phyloP scores from a whole-genome alignment of 2,888 invertebrate species.

The Drosophila flavopinicola region DNA sequence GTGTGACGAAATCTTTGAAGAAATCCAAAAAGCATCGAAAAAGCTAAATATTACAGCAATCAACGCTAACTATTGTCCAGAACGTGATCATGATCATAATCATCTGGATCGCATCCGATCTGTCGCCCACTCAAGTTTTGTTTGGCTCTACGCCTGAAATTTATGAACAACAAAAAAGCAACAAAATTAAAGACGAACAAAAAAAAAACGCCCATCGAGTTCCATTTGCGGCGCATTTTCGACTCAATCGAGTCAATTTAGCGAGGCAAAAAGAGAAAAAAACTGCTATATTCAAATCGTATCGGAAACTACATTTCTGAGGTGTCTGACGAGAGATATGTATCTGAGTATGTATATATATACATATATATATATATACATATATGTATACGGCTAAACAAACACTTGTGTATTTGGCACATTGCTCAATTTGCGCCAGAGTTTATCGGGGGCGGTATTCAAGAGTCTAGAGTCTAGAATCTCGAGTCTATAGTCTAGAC shows the following conservation, averaged over 20 bases:
- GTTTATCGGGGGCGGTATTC: neutral
- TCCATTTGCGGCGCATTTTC: conserved; percentile 22
- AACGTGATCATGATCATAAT: conserved; percentile 3
- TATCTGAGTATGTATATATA: neutral
- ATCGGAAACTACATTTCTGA: conserved; percentile 6
- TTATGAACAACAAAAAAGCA: conserved; percentile 19
- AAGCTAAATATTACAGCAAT: conserved; percentile 14
- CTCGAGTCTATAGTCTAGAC: too few species aligned
- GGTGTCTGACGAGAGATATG: conserved; percentile 40
- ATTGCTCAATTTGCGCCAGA: conserved; percentile 30
- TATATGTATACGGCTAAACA: conserved; percentile 9
- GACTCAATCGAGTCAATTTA: conserved; percentile 48
- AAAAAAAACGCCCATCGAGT: conserved; percentile 13
- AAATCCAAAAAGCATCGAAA: neutral
- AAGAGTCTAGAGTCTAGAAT: too few species aligned
- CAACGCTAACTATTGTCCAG: too few species aligned
- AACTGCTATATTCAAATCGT: neutral
- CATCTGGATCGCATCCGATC: conserved; percentile 28
- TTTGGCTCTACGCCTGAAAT: conserved; percentile 35
- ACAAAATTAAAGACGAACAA: neutral
- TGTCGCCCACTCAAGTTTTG: conserved; percentile 47
- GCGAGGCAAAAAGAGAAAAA: conserved; percentile 26
- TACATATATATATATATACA: neutral
- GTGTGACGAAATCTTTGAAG: conserved; percentile 34
- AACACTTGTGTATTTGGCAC: conserved; percentile 19